Conservation (phyloP, 2,888 invertebrate genomes). For the Thecophora atra region DNA sequence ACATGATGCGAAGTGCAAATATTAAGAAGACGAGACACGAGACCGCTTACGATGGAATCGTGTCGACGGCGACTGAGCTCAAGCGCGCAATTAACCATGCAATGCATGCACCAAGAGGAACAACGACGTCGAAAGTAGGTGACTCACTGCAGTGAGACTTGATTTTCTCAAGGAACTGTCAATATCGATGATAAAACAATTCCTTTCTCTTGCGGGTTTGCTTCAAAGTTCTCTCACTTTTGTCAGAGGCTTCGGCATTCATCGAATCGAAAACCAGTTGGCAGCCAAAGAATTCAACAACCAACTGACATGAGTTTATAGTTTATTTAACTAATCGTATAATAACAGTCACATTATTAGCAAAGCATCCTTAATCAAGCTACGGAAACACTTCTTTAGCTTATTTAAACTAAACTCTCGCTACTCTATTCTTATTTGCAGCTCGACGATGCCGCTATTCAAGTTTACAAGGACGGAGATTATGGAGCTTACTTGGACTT, state of each 20-base stretch:
- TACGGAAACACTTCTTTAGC: no score
- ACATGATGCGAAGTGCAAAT: not conserved
- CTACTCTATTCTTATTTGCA: slow-evolving; percentile 66
- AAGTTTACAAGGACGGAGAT: slow-evolving; percentile 97
- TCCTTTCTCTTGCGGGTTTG: not conserved
- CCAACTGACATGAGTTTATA: no score
- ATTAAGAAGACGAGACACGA: not conserved
- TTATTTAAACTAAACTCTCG: no score
- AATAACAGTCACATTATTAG: no score
- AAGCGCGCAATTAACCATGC: slow-evolving; percentile 38
- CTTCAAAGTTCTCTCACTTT: no score
- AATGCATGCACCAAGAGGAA: slow-evolving; percentile 33
- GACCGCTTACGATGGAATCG: not conserved
- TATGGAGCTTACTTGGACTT: slow-evolving; percentile 96
- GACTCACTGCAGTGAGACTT: slow-evolving; percentile 44
- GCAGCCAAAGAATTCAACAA: no score
- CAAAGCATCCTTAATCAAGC: no score
- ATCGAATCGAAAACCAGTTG: no score
- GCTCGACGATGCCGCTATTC: slow-evolving; percentile 97
- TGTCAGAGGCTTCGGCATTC: no score
- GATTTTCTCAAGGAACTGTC: slow-evolving; percentile 35
- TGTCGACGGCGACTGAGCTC: not conserved
- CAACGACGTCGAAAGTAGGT: slow-evolving; percentile 54
- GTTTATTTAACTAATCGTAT: no score
- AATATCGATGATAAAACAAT: slow-evolving; percentile 33